Base-by-base conservation (phyloP, 2,888 invertebrate genomes). In the Drosophila nigritarsus region DNA sequence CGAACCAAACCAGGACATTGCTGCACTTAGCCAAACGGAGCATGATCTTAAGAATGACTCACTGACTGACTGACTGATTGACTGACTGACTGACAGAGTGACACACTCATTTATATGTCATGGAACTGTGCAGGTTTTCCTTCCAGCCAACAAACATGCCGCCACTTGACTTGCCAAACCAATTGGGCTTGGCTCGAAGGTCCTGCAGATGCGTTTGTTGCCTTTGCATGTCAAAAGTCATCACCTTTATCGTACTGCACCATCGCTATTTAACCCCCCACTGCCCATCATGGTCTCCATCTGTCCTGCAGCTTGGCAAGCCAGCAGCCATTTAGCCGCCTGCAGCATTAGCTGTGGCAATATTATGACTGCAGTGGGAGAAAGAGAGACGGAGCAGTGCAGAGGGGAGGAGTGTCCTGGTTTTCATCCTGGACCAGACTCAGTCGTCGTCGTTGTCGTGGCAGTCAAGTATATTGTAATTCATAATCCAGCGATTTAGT, bases 221-320 rank as follows among this genome's bases (percentile, higher is more conserved):
- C 72, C 51, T 74, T 79, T 85, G 87, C 89, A 88, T 89, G 88
- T 88, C 90, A 88, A 80, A 89, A 90, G 89, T 78, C 90, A 90
- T 80, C 89, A 90, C 83, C 83, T 82, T 83, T 84, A 88, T 87
- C 89, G 84, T 59, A 65, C 32, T 54, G 60, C 73, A 69, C 61
- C 78, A 83, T 81, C 65, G 38, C 56, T 32, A 60, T n/a, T 29
- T 40, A 29, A 8, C 24, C 40, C 30, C 13, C 32, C 11, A 2
- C 24, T 3, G 20, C 42, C 18, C 42, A n/a, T 1, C 7, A 24
- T 45, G 45, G 7, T 18, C 27, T n/a, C 24, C 30, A n/a, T 1
- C 34, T 9, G 53, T n/a, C 49, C 48, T 15, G 42, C 30, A 45
- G 8, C 29, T 67, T 55, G 60, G 48, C 66, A 58, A 60, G 59